phyloP scores from a whole-genome alignment of 2,113 vertebrate genomes.

The Alethe castanea region DNA sequence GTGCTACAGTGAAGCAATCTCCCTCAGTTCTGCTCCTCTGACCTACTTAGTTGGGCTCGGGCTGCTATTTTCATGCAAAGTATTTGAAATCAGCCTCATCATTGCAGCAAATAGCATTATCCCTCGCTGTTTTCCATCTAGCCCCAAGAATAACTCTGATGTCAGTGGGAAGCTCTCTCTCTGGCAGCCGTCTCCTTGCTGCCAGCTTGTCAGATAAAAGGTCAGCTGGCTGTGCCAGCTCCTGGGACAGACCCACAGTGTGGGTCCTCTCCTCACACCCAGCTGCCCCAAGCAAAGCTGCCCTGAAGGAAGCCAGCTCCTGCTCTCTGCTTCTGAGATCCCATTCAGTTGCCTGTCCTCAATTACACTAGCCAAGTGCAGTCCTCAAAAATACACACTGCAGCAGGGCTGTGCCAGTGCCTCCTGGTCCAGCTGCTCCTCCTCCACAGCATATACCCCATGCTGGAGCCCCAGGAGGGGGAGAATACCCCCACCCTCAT shows the following conservation, averaged over 20 bases:
- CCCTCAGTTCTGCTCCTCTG: neutral
- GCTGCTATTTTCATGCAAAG: slow-evolving; percentile 13
- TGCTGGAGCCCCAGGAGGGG: fast-evolving
- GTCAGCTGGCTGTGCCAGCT: slow-evolving; percentile 8
- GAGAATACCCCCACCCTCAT: neutral
- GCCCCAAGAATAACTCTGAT: slow-evolving; percentile 62
- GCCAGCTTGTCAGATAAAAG: slow-evolving; percentile 48
- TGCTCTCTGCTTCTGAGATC: fast-evolving
- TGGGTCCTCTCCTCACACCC: neutral
- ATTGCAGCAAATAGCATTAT: slow-evolving; percentile 28
- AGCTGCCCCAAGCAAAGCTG: neutral
- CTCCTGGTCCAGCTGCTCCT: fast-evolving
- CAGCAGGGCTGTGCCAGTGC: fast-evolving
- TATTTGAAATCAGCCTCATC: slow-evolving; percentile 46
- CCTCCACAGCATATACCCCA: neutral
- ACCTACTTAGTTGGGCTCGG: neutral
- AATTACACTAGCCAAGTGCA: neutral
- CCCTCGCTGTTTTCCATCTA: slow-evolving; percentile 19
- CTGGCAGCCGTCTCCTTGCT: slow-evolving; percentile 12
- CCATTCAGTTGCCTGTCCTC: neutral
- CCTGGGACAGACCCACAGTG: fast-evolving
- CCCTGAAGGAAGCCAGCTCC: neutral
- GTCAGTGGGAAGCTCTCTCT: slow-evolving; percentile 35
- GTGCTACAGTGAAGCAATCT: neutral
- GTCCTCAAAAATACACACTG: neutral